Evolutionary conservation across 1,140 invertebrate species (phyloP).

Genomic region (Hyles euphorbiae): DNA sequence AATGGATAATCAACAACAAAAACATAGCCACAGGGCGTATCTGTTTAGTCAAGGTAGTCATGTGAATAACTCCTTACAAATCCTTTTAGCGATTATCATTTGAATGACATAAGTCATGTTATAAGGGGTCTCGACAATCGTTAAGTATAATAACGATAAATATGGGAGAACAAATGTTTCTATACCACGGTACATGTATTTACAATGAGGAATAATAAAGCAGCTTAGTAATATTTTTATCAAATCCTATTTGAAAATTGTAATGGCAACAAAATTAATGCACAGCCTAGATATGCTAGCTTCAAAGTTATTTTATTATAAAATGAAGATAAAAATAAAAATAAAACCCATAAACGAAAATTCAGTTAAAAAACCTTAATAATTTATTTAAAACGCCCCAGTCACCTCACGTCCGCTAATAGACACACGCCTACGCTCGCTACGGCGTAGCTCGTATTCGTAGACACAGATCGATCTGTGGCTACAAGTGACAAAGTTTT

Average conservation of each 20-base stretch:
- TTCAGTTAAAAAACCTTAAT: no score
- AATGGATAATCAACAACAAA: conserved; percentile 30
- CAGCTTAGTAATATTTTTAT: no score
- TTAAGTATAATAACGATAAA: conserved; percentile 21
- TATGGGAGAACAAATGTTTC: neutral
- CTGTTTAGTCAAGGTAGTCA: conserved; percentile 66
- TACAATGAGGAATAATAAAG: no score
- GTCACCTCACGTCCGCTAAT: neutral
- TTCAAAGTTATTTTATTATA: no score
- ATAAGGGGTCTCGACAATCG: conserved; percentile 45
- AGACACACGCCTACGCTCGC: conserved; percentile 36
- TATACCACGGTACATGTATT: neutral
- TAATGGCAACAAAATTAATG: no score
- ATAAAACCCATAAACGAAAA: no score
- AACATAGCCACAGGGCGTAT: conserved; percentile 69
- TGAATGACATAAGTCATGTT: conserved; percentile 67
- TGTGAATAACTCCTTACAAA: conserved; percentile 68
- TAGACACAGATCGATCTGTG: conserved; percentile 72
- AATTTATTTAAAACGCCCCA: no score
- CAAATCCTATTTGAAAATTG: no score
- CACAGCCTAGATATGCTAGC: no score
- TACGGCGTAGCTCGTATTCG: conserved; percentile 48
- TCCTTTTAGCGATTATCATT: conserved; percentile 72
- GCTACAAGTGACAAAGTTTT: conserved; percentile 73
- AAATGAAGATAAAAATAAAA: no score